Conservation (phyloP, 2,888 invertebrate species). For the Ditula angustiorana region DNA sequence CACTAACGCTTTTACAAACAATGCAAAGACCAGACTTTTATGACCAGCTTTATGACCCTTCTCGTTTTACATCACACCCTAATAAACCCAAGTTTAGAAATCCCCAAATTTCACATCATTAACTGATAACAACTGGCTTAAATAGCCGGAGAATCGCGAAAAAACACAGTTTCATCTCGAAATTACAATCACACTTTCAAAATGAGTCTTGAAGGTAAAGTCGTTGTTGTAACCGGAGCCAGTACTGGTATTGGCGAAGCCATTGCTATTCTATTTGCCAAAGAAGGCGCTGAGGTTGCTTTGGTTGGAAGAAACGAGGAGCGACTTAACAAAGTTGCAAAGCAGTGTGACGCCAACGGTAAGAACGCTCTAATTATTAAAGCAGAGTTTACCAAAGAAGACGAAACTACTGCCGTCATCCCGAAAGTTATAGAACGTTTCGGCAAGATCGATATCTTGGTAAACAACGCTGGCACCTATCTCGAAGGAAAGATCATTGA, state of each 20-base stretch:
- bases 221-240: constrained; percentile 34
- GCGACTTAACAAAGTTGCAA: neutral
- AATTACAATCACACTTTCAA: too few relatives aligned
- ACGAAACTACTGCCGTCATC: neutral
- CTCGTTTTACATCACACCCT: neutral
- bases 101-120: neutral
- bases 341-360: neutral
- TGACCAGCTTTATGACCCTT: neutral
- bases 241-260: neutral
- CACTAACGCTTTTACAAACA: neutral
- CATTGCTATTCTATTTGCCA: neutral
- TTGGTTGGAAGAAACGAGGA: neutral
- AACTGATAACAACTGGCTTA: neutral
- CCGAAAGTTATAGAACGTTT: neutral
- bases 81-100: neutral
- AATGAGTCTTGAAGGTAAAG: neutral
- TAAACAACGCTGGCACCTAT: constrained; percentile 35
- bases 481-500: neutral
- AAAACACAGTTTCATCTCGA: too few relatives aligned
- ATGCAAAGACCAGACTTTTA: neutral
- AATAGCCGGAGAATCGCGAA: neutral
- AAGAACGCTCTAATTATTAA: neutral
- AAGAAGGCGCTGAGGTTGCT: neutral
- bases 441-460: constrained; percentile 28
- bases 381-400: neutral